Percentiles rank a stretch among this genome's conserved stretches.
Conservation (phyloP, 1,140 invertebrate genomes). For the Drosophila ambigua region DNA sequence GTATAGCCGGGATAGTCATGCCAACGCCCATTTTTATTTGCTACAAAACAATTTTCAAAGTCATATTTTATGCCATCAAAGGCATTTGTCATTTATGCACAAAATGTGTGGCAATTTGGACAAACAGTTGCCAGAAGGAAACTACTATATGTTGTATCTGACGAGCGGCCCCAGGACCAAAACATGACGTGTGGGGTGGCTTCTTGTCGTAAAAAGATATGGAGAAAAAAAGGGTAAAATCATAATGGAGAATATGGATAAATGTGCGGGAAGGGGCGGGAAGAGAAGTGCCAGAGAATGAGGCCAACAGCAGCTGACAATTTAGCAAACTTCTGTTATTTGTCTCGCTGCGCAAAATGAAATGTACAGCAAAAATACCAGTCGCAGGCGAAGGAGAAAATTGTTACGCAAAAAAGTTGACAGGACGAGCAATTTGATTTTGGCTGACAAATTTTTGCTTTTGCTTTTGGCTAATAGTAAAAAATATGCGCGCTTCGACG, state of each 20-base stretch:
- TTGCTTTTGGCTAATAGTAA: constrained; percentile 70
- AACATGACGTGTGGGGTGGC: constrained; percentile 28
- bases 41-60: constrained; percentile 81
- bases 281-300: constrained; percentile 18
- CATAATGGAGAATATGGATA: constrained; percentile 31
- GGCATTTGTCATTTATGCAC: constrained; percentile 81
- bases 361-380: constrained; percentile 51
- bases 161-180: constrained; percentile 10
- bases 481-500: constrained; percentile 58
- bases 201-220: constrained; percentile 44
- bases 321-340: constrained; percentile 74
- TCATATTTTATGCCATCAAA: constrained; percentile 82
- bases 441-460: constrained; percentile 58
- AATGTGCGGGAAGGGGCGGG: neutral
- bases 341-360: constrained; percentile 64
- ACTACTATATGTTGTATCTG: constrained; percentile 36
- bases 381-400: constrained; percentile 43
- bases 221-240: constrained; percentile 34
- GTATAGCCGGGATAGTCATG: neutral
- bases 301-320: constrained; percentile 62
- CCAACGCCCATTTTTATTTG: constrained; percentile 69
- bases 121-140: constrained; percentile 52
- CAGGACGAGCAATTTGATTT: constrained; percentile 74
- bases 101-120: constrained; percentile 78
- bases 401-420: constrained; percentile 67